These are phyloP conservation scores for Catostylus mosaicus DNA, from an alignment of 30 jellyfish, hydroid and myxozoan genomes.

Conservation along the genomic window DNA sequence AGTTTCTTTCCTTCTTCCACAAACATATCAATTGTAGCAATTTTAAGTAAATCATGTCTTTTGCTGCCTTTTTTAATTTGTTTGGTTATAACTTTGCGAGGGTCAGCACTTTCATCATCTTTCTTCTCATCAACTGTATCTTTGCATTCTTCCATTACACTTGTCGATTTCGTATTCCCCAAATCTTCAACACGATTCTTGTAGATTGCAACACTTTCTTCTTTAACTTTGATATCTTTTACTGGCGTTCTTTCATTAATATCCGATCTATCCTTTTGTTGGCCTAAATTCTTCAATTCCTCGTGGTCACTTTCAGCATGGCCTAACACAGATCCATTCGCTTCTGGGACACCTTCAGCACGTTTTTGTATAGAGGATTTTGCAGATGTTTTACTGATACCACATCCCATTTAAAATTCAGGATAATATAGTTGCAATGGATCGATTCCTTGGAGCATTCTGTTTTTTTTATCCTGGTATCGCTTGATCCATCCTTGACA, in stretches of 20 bases:
- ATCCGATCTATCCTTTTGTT: neutral
- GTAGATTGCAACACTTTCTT: neutral
- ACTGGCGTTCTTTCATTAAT: neutral
- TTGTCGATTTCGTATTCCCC: neutral
- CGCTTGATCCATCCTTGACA: too few species aligned
- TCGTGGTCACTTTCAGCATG: neutral
- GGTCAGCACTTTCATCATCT: neutral
- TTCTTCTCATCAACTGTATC: neutral
- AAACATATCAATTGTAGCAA: conserved; percentile 3
- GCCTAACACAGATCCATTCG: neutral
- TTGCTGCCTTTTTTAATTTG: neutral
- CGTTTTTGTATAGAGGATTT: neutral
- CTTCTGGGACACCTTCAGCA: neutral
- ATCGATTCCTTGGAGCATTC: too few species aligned
- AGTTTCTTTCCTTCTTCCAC: conserved; percentile 24
- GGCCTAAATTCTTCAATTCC: neutral
- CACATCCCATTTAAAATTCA: conserved; percentile 42
- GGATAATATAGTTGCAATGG: too few species aligned
- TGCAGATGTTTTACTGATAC: neutral
- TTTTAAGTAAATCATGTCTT: neutral
- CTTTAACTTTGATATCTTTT: neutral
- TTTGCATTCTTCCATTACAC: neutral
- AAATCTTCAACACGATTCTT: neutral
- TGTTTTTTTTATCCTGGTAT: too few species aligned
- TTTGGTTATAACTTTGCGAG: neutral